These are phyloP conservation scores for Sericinus montela DNA, from an alignment of 2,888 invertebrate species.

Conservation along the genomic window DNA sequence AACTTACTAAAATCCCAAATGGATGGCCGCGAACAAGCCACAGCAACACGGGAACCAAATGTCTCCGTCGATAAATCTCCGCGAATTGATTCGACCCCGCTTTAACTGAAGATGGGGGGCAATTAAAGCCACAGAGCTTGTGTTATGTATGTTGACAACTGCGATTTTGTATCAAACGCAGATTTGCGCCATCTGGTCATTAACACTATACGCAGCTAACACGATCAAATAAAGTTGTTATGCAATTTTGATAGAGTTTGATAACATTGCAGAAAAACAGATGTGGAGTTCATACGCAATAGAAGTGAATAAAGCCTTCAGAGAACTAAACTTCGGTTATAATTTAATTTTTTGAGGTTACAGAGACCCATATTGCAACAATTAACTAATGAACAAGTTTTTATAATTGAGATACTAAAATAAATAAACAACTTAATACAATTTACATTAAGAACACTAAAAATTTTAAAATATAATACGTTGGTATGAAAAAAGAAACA, in stretches of 20 bases:
- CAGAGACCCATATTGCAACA: too few relatives aligned
- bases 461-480: too few relatives aligned
- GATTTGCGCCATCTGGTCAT: conserved; percentile 8
- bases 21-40: conserved; percentile 9
- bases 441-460: too few relatives aligned
- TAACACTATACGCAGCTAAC: background rate
- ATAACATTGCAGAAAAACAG: background rate
- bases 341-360: too few relatives aligned
- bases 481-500: too few relatives aligned
- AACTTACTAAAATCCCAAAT: background rate
- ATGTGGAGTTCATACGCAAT: too few relatives aligned
- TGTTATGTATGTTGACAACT: conserved; percentile 9
- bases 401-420: too few relatives aligned
- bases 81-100: conserved; percentile 15
- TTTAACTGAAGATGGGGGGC: conserved; percentile 10
- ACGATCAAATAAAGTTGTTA: conserved; percentile 5
- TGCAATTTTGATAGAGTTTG: background rate
- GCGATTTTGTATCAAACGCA: conserved; percentile 1
- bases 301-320: too few relatives aligned
- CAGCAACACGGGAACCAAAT: conserved; percentile 16
- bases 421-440: too few relatives aligned
- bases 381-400: too few relatives aligned
- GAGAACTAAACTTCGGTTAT: too few relatives aligned
- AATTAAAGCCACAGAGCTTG: conserved; percentile 16
- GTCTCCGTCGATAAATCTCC: conserved; percentile 13